Evolutionary conservation across 2,113 vertebrate species (phyloP).

Genomic region (Mesembrinibis cayennensis): DNA sequence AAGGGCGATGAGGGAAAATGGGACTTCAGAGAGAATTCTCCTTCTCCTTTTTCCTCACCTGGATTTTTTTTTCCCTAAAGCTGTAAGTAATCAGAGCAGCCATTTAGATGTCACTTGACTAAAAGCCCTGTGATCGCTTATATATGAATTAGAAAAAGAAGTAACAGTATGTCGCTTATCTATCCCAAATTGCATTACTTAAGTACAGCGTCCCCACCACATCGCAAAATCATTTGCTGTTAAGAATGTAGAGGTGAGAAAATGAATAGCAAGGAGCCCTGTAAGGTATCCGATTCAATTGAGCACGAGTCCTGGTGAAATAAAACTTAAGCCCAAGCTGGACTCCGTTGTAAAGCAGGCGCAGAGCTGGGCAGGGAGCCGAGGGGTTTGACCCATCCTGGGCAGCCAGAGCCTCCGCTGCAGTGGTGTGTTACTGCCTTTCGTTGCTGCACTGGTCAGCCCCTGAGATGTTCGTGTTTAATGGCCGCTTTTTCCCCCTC

Average conservation of each 20-base stretch:
- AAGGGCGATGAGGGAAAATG: neutral
- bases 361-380: neutral
- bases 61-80: neutral
- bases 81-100: neutral
- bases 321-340: neutral
- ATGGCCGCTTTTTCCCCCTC: neutral
- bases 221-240: neutral
- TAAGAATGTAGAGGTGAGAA: neutral
- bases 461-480: neutral
- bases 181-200: neutral
- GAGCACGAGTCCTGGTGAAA: neutral
- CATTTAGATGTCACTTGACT: neutral
- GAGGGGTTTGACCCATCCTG: neutral
- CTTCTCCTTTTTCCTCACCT: neutral
- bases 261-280: neutral
- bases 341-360: neutral
- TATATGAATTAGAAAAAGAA: neutral
- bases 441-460: neutral
- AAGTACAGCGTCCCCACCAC: neutral
- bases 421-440: neutral
- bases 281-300: neutral
- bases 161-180: neutral
- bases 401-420: neutral
- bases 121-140: neutral
- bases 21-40: neutral